phyloP scores from a whole-genome alignment of 1,140 invertebrate genomes.

The Bradysia coprophila region DNA sequence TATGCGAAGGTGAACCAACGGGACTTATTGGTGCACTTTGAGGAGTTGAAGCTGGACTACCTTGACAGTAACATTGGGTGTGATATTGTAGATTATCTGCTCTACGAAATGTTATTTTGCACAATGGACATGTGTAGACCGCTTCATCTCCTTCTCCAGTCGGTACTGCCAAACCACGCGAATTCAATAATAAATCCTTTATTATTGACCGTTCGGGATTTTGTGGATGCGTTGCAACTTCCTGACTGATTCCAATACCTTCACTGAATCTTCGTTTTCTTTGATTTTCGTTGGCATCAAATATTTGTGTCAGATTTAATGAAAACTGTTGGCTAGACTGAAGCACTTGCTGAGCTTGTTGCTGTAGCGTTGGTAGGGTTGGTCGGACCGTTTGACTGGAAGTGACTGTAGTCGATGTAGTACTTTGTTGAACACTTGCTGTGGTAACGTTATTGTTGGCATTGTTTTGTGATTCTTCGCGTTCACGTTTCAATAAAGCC shows the following conservation, averaged over 20 bases:
- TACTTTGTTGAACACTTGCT: not conserved
- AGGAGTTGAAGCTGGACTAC: slow-evolving; percentile 16
- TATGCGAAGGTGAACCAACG: slow-evolving; percentile 14
- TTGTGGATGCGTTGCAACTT: slow-evolving; percentile 18
- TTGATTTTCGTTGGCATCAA: not conserved
- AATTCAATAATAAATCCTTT: slow-evolving; percentile 63
- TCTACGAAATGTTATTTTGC: slow-evolving; percentile 43
- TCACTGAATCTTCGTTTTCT: slow-evolving; percentile 2
- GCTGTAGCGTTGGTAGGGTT: not conserved
- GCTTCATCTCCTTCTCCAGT: slow-evolving; percentile 30
- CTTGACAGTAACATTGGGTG: slow-evolving; percentile 46
- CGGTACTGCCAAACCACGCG: slow-evolving; percentile 25
- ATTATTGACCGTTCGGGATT: slow-evolving; percentile 57
- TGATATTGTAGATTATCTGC: slow-evolving; percentile 49
- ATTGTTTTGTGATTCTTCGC: not conserved
- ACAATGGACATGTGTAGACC: slow-evolving; percentile 38
- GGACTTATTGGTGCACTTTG: slow-evolving; percentile 20
- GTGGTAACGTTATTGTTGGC: not conserved
- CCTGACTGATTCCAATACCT: not conserved
- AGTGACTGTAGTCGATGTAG: not conserved
- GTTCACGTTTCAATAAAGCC: not conserved
- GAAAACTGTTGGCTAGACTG: not conserved
- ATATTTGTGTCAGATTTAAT: slow-evolving; percentile 3
- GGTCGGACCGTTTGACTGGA: not conserved
- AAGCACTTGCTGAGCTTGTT: not conserved